Evolutionary conservation across 2,888 invertebrate genomes (phyloP).

Genomic region (Heliconius erato): DNA sequence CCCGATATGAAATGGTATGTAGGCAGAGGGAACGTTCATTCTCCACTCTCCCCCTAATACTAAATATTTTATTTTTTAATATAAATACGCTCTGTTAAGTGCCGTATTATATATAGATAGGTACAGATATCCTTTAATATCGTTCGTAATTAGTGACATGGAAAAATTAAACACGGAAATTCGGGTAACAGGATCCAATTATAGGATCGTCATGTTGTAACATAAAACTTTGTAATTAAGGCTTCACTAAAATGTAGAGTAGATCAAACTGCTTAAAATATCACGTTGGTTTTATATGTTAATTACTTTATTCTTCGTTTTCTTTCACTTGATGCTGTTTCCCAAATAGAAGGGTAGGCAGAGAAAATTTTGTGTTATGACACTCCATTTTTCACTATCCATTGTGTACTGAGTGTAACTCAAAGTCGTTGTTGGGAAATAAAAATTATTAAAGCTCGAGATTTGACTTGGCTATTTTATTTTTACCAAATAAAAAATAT

Average conservation of each 20-base stretch:
- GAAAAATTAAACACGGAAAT: slow-evolving; percentile 48
- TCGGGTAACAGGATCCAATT: slow-evolving; percentile 48
- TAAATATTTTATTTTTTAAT: too few relatives aligned
- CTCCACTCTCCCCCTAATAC: too few relatives aligned
- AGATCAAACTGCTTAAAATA: slow-evolving; percentile 33
- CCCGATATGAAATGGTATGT: too few relatives aligned
- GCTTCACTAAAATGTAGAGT: slow-evolving; percentile 38
- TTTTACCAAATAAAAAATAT: too few relatives aligned
- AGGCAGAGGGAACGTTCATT: too few relatives aligned
- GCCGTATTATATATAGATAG: background rate
- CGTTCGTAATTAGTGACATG: slow-evolving; percentile 37
- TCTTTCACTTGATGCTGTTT: too few relatives aligned
- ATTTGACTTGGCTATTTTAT: too few relatives aligned
- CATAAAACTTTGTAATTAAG: slow-evolving; percentile 44
- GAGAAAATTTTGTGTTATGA: background rate
- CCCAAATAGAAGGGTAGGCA: too few relatives aligned
- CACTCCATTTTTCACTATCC: background rate
- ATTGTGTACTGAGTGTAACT: too few relatives aligned
- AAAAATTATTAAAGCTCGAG: too few relatives aligned
- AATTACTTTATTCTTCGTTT: background rate
- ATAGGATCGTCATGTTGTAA: slow-evolving; percentile 41
- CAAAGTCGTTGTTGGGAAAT: too few relatives aligned
- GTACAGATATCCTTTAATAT: background rate
- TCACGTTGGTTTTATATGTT: background rate
- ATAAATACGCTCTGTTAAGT: background rate